Evolutionary conservation across 2,888 invertebrate genomes (phyloP).

Genomic region (Nephrotoma flavescens): DNA sequence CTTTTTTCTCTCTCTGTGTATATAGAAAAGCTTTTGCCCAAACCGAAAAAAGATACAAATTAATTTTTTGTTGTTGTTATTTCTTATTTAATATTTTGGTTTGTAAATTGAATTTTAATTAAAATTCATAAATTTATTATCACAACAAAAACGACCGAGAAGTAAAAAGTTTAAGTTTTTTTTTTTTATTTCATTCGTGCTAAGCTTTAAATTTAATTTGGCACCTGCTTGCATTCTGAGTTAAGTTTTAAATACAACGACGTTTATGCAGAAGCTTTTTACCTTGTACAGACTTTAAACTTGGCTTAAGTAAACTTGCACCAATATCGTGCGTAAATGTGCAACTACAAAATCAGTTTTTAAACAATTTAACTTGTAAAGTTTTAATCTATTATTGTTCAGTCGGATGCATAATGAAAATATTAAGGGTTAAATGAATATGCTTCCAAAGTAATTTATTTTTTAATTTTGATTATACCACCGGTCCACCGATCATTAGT

Average conservation of each 20-base stretch:
- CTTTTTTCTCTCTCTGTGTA: not conserved
- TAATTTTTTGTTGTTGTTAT: not conserved
- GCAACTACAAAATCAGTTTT: not conserved
- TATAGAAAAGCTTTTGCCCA: not conserved
- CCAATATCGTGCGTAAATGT: too few relatives aligned
- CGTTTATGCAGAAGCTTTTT: too few relatives aligned
- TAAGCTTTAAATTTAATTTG: not conserved
- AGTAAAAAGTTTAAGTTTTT: not conserved
- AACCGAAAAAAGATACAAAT: not conserved
- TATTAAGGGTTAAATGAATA: too few relatives aligned
- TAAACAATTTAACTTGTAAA: too few relatives aligned
- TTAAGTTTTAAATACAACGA: too few relatives aligned
- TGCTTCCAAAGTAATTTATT: too few relatives aligned
- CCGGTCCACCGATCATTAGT: too few relatives aligned
- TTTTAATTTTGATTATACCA: too few relatives aligned
- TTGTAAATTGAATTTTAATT: not conserved
- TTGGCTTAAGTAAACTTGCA: too few relatives aligned
- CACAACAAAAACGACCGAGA: not conserved
- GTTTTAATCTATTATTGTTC: too few relatives aligned
- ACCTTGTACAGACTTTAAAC: too few relatives aligned
- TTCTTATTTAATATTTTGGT: not conserved
- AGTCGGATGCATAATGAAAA: too few relatives aligned
- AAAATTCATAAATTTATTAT: not conserved
- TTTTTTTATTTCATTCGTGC: not conserved
- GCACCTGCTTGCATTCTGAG: not conserved